Base-by-base conservation (phyloP, 2,888 invertebrate genomes). In the Hemithea aestivaria region DNA sequence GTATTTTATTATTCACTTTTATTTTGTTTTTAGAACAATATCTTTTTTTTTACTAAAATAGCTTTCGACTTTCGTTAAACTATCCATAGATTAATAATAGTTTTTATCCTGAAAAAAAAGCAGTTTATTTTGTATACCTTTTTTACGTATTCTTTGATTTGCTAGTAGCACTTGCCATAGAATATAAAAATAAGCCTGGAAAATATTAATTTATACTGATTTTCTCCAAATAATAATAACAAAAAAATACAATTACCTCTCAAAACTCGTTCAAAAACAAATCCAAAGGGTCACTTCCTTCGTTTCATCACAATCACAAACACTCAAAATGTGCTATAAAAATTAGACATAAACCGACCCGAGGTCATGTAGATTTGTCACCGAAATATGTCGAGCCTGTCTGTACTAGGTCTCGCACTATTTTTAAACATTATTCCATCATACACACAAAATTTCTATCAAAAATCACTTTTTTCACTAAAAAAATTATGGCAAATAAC, bases 401-500 rank as follows among this genome's bases (percentile, higher is more conserved):
- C 55, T 56, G 53, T 56, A 58, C 58, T 55, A 39, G 44, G 54
- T 53, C 31, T 36, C 51, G 51, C 58, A 75, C 76, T 77, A 77
- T 77, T 73, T 73, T 61, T 73, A 66, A 72, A 64, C 79, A 79
- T 78, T 60, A 65, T 59, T 35, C 51, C 38, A 46, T 32, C 26
- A 12, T 29, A 22, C 39, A 46, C 37, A 41, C 26, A 21, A 20
- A 33, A 39, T 48, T 45, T 45, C 25, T 30, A 23, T 10, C 20
- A 41, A 40, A 47, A 51, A 31, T 36, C 22, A 48, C 41, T 27
- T 43, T 51, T 53, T 53, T 40, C 20, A 33, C 40, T 36, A 36
- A 46, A 51, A 51, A 46, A 53, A 35, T 21, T 22, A 41, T 38
- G 43, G 28, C 34, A 21, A 33, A 39, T 24, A 21, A 9, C 39